Percentiles rank a stretch among this genome's conserved stretches.
These are phyloP conservation scores for Diglossa brunneiventris DNA, from an alignment of 2,113 vertebrate genomes.

Conservation along the genomic window DNA sequence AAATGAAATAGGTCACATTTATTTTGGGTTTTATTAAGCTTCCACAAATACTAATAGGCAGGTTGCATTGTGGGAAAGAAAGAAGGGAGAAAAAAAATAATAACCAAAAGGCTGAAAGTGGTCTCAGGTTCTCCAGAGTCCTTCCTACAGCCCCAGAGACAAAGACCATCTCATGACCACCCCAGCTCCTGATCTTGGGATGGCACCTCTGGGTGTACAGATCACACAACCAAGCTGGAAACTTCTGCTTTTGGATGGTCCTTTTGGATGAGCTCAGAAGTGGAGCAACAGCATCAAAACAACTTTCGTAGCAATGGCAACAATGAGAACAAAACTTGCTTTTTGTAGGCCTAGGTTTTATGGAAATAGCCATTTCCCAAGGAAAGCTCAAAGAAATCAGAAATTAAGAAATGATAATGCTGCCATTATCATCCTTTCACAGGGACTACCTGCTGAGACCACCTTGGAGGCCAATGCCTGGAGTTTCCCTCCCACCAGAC, in stretches of 20 bases:
- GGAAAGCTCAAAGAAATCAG: not conserved
- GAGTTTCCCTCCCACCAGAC: not conserved
- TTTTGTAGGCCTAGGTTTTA: not conserved
- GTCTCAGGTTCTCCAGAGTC: not conserved
- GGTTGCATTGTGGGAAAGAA: not conserved
- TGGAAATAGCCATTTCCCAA: not conserved
- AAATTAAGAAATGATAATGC: too few relatives aligned
- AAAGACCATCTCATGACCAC: rapidly evolving
- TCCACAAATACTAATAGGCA: not conserved
- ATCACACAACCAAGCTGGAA: rapidly evolving
- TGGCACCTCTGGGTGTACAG: not conserved
- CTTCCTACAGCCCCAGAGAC: not conserved
- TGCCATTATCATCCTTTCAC: not conserved
- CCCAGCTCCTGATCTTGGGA: rapidly evolving
- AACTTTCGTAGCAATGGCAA: not conserved
- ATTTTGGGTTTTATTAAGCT: slow-evolving; percentile 16
- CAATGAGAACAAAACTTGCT: not conserved
- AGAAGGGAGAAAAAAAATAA: not conserved
- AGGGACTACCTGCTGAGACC: rapidly evolving
- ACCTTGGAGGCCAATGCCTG: not conserved
- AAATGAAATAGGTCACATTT: slow-evolving; percentile 15
- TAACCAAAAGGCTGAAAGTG: not conserved
- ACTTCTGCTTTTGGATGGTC: not conserved
- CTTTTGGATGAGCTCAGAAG: not conserved
- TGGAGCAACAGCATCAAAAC: not conserved